Conservation (phyloP, 37 sponge, comb jelly and placozoan genomes). For the Amphimedon queenslandica region DNA sequence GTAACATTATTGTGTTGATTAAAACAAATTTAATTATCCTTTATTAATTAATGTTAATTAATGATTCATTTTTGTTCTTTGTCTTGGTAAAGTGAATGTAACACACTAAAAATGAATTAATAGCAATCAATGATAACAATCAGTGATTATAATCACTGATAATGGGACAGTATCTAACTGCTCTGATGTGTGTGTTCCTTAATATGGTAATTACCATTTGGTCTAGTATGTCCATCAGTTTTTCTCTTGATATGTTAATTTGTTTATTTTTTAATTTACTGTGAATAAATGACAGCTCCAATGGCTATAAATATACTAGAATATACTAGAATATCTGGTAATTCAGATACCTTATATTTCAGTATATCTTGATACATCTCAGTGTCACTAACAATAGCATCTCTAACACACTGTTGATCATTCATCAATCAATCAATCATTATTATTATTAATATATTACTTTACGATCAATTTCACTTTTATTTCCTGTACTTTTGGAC, state of each 20-base stretch:
- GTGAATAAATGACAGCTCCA: constrained; percentile 42
- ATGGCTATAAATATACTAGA: constrained; percentile 19
- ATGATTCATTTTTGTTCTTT: too few species aligned
- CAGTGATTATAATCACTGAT: too few species aligned
- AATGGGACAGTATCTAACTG: too few species aligned
- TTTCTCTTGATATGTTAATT: constrained; percentile 23
- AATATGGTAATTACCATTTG: too few species aligned
- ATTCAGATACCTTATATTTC: constrained; percentile 43
- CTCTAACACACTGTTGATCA: constrained; percentile 4
- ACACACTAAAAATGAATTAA: too few species aligned
- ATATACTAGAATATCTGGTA: not conserved
- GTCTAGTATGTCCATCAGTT: constrained; percentile 52
- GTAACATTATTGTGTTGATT: too few species aligned
- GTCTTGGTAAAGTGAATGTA: too few species aligned
- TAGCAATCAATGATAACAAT: too few species aligned
- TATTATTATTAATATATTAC: not conserved
- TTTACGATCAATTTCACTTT: not conserved
- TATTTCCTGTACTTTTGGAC: too few species aligned
- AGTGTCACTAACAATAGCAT: constrained; percentile 13
- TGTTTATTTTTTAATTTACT: constrained; percentile 24
- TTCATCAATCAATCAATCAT: not conserved
- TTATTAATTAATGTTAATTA: too few species aligned
- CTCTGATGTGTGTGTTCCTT: too few species aligned
- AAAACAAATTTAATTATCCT: too few species aligned
- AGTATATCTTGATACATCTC: constrained; percentile 56